Conservation (phyloP, 2,797 vertebrate species). For the Menidia menidia region DNA sequence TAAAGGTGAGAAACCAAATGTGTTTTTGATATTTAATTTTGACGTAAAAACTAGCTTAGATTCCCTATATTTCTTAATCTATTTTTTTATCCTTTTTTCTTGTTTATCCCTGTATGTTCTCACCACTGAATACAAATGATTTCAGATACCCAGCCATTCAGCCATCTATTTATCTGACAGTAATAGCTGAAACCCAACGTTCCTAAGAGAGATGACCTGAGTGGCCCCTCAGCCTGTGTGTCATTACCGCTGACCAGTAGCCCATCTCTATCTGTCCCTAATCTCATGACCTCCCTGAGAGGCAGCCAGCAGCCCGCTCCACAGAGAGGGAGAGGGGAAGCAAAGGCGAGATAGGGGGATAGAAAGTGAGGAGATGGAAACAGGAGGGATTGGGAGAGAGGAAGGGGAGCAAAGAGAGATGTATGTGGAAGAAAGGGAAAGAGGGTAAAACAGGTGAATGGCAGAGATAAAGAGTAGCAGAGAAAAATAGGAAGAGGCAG, state of each 20-base stretch:
- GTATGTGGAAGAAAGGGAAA: constrained; percentile 8
- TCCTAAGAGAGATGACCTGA: constrained; percentile 68
- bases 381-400: background rate
- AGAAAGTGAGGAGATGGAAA: constrained; percentile 29
- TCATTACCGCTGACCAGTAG: constrained; percentile 82
- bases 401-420: constrained; percentile 10
- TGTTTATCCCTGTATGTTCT: constrained; percentile 64
- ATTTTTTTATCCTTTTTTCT: constrained; percentile 17
- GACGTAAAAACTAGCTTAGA: background rate
- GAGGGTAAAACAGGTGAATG: constrained; percentile 22
- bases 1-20: too few species aligned
- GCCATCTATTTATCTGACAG: constrained; percentile 63
- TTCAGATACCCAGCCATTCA: constrained; percentile 56
- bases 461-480: constrained; percentile 28
- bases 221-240: constrained; percentile 74
- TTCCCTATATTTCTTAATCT: background rate
- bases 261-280: constrained; percentile 77
- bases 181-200: constrained; percentile 52
- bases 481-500: constrained; percentile 28
- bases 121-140: constrained; percentile 54
- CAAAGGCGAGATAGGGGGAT: constrained; percentile 27
- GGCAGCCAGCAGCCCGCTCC: constrained; percentile 55
- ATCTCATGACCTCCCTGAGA: constrained; percentile 75
- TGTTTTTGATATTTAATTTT: too few species aligned
- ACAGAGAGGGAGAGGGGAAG: constrained; percentile 26